Evolutionary conservation across 2,113 vertebrate genomes (phyloP), one percentile per base, ranked within the genome.

Genomic region (Vulpes ferrilata): DNA sequence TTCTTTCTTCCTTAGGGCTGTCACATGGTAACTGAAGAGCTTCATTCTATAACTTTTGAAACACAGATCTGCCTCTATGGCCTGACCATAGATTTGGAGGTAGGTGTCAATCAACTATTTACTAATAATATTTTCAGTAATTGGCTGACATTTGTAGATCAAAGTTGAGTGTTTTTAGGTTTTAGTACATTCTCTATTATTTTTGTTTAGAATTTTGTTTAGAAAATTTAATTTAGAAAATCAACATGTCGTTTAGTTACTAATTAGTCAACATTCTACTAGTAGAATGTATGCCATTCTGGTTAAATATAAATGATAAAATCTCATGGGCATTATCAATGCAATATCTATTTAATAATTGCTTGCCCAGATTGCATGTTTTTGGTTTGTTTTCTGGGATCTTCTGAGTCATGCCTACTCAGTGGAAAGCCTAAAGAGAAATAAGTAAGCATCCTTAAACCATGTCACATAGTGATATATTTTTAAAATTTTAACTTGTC

Each of bases 21-120:
- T 69, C 99, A 99, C 71, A 99, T 99, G 96, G 99, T 99, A 90
- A 99, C 99, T 0, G 99, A 99, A 90, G 99, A 99, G 78, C 99
- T 99, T 35, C 99, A 99, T 98, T 99, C 99, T 55, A 99, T 99
- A 97, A 99, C 99, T 92, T 99, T 99, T 80, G 99, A 99, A 98
- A 99, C 99, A 3, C 99, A 99, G 91, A 99, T 99, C 97, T 99
- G 99, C 62, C 98, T 99, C 25, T 99, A 99, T 48, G 99, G 99
- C 35, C 95, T 99, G 96, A 99, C 99, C 67, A 99, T 99, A 10
- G 99, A 99, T 62, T 98, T 99, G 96, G 99, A 99, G 99, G 99
- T 99, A 93, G 96, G 98, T 97, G 11, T 79, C 55, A 90, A 71
- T 35, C 19, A 91, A 57, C 51, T 76, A 16, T 82, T 69, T 67